Evolutionary conservation across 2,113 vertebrate species (phyloP).

Genomic region (Eublepharis macularius): DNA sequence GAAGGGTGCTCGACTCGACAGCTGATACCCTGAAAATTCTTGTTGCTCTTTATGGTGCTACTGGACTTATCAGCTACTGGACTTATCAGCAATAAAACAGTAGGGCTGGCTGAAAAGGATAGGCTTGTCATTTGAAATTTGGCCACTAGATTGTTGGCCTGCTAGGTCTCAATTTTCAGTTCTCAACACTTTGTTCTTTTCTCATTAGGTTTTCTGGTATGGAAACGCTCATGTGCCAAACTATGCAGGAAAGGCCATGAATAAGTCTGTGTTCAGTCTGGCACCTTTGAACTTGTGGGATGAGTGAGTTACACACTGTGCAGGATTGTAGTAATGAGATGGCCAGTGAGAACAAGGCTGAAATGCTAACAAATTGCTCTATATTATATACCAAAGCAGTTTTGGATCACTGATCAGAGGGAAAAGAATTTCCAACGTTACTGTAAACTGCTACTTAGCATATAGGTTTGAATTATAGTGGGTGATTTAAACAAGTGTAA

Average conservation of each 20-base stretch:
- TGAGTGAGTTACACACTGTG: conserved; percentile 5
- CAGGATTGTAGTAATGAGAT: conserved; percentile 24
- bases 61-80: too few relatives aligned
- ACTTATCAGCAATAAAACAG: not conserved
- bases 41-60: too few relatives aligned
- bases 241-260: conserved; percentile 47
- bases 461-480: not conserved
- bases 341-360: not conserved
- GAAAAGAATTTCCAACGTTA: conserved; percentile 37
- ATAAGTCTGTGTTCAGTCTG: conserved; percentile 47
- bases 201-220: conserved; percentile 32
- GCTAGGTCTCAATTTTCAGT: not conserved
- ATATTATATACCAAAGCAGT: conserved; percentile 18
- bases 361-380: not conserved
- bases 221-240: conserved; percentile 45
- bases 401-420: conserved; percentile 43
- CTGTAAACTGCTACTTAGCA: conserved; percentile 31
- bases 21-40: too few relatives aligned
- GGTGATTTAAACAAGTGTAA: conserved; percentile 58
- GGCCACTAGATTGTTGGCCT: conserved; percentile 6
- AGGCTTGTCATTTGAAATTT: not conserved
- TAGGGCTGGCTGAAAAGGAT: not conserved
- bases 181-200: conserved; percentile 31
- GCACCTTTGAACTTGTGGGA: conserved; percentile 57
- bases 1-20: too few relatives aligned